Evolutionary conservation across 2,113 vertebrate genomes (phyloP), one percentile per base, ranked within the genome.

Genomic region (Lagopus leucura): DNA sequence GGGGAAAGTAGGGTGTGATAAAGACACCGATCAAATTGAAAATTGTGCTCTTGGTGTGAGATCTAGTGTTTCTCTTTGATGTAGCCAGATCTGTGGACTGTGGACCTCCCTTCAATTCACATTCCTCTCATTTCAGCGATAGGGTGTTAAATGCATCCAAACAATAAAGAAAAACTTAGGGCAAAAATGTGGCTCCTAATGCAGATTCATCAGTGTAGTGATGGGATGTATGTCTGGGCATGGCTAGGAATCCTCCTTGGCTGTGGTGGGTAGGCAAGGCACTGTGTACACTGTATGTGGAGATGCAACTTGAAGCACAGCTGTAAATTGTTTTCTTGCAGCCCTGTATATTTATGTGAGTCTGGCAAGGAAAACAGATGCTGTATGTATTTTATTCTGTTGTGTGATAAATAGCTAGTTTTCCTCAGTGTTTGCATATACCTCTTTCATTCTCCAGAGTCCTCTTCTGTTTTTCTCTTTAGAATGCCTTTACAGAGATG

Each of bases 261-360:
- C 61, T 63, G 2, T 30, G 50, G 6, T 40, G 45, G 42, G 12
- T 28, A 60, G 50, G 22, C n/a, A 14, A 52, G 8, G 38, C 42
- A 15, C 1, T 0, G 12, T 27, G 20, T 47, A 21, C 11, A 3
- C 52, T 21, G 4, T 38, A 3, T 2, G 5, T 13, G n/a, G 43
- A 60, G 30, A 19, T 66, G 16, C 52, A 12, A 60, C 32, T 47
- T 60, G 42, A 25, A 86, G 36, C 28, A 52, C 36, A 63, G 65
- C 34, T 45, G 25, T 32, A 32, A 13, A 76, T 22, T 30, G 17
- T 21, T 66, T 75, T 48, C 32, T 16, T 69, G 65, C 42, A 52
- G 58, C 28, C 9, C 14, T 11, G 21, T 16, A 43, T 48, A 16
- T 38, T 8, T 32, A 7, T 55, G 21, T 24, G 28, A 32, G 22